Conservation (phyloP, 2,113 vertebrate species). For the Crotalus helleri region DNA sequence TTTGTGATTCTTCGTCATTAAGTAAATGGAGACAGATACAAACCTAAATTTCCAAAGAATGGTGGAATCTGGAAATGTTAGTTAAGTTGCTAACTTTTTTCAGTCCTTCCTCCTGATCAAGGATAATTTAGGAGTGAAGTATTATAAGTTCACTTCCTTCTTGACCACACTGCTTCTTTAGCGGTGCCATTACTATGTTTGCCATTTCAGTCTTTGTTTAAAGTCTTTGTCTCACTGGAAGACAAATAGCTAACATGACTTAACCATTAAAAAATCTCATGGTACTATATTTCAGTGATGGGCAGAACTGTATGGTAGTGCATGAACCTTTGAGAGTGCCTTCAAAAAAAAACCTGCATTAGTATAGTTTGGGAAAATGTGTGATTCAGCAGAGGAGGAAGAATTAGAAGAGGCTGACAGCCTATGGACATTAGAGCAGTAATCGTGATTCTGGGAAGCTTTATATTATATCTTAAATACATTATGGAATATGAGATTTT, state of each 20-base stretch:
- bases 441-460: constrained; percentile 51
- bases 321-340: constrained; percentile 1
- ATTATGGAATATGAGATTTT: constrained; percentile 55
- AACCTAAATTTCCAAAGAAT: neutral
- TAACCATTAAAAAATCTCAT: neutral
- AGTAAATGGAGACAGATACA: neutral
- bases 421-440: constrained; percentile 21
- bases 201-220: neutral
- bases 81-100: neutral
- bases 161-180: neutral
- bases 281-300: neutral
- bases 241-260: neutral
- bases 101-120: constrained; percentile 5
- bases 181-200: rapidly evolving
- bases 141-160: neutral
- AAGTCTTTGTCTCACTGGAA: neutral
- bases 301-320: neutral
- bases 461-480: constrained; percentile 42
- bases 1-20: neutral
- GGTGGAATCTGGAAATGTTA: neutral
- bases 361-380: neutral
- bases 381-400: constrained; percentile 5
- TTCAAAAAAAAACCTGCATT: constrained; percentile 1
- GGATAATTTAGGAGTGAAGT: neutral
- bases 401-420: constrained; percentile 35